phyloP scores from a whole-genome alignment of 2,113 vertebrate genomes.

The Glaucomys volans region DNA sequence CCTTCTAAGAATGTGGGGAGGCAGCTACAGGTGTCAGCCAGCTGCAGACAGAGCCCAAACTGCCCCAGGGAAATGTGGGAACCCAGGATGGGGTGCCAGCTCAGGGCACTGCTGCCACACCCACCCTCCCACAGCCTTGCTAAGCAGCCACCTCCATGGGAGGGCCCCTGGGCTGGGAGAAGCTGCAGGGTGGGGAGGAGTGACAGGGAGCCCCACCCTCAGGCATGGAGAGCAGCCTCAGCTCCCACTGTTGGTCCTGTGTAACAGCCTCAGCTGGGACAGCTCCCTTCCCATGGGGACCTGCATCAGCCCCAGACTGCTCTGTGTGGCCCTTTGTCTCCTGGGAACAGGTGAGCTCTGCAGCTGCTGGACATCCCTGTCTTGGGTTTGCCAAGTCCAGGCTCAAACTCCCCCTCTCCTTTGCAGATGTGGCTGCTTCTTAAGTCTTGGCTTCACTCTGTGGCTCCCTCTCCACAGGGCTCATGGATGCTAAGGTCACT shows the following conservation, averaged over 20 bases:
- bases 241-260: too few relatives aligned
- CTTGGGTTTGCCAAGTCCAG: not conserved
- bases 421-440: too few relatives aligned
- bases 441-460: not conserved
- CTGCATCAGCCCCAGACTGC: not conserved
- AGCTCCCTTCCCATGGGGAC: not conserved
- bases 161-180: not conserved
- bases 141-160: accelerated
- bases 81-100: not conserved
- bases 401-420: not conserved
- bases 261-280: not conserved
- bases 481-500: not conserved
- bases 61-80: too few relatives aligned
- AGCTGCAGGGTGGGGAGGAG: too few relatives aligned
- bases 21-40: not conserved
- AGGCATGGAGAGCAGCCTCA: not conserved
- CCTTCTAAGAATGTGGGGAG: not conserved
- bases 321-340: not conserved
- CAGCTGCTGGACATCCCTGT: not conserved
- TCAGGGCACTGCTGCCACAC: not conserved
- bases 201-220: not conserved
- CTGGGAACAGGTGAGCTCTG: not conserved
- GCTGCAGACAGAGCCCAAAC: not conserved
- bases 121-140: not conserved
- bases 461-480: not conserved